phyloP scores from a whole-genome alignment of 2,797 vertebrate species.

The Peromyscus eremicus region DNA sequence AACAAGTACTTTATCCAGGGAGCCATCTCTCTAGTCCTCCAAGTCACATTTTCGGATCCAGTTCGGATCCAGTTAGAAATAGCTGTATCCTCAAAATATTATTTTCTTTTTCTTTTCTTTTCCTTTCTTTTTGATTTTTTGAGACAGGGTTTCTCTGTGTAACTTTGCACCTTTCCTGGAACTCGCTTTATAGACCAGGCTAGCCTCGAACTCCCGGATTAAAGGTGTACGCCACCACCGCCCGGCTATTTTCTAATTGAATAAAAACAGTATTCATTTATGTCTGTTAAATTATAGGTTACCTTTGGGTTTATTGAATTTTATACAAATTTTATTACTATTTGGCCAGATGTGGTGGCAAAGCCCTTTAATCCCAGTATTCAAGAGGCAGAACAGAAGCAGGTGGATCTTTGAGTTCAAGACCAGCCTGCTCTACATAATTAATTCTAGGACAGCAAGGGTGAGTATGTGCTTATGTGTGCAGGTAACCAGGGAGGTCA shows the following conservation, averaged over 20 bases:
- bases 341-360: background rate
- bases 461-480: background rate
- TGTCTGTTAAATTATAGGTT: background rate
- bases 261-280: background rate
- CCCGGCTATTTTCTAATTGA: background rate
- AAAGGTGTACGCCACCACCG: no score
- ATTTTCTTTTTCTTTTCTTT: background rate
- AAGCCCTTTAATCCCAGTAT: background rate
- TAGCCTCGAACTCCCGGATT: no score
- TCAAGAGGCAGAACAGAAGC: background rate
- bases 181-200: no score
- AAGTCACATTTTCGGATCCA: background rate
- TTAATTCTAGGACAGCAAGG: background rate
- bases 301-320: background rate
- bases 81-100: constrained; percentile 47
- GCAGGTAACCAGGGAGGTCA: background rate
- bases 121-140: no score
- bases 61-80: background rate
- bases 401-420: background rate
- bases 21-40: background rate
- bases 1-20: background rate
- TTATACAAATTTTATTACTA: background rate
- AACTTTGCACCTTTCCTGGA: no score
- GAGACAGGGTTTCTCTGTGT: no score
- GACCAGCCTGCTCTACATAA: background rate